Conservation (phyloP, 2,888 invertebrate species). For the Shargacucullia verbasci region DNA sequence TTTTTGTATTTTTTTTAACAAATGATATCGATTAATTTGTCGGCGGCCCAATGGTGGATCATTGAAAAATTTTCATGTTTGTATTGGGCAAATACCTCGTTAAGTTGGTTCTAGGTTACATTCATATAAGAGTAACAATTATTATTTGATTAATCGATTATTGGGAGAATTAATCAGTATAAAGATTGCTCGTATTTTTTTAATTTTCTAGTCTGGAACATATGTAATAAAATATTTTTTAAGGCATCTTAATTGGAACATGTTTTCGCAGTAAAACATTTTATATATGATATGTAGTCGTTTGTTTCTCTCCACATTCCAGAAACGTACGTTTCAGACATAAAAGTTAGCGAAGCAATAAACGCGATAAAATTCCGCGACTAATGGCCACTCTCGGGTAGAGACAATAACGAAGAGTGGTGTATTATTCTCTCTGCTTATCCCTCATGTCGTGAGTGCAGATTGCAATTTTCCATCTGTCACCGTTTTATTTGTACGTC, state of each 20-base stretch:
- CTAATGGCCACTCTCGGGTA: slow-evolving; percentile 44
- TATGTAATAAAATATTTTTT: slow-evolving; percentile 8
- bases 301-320: slow-evolving; percentile 46
- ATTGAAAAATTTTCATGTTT: slow-evolving; percentile 44
- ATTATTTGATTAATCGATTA: slow-evolving; percentile 40
- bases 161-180: slow-evolving; percentile 17
- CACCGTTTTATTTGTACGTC: slow-evolving; percentile 68
- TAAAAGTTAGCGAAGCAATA: slow-evolving; percentile 46
- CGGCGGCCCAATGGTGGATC: slow-evolving; percentile 28
- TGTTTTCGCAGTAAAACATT: slow-evolving; percentile 22
- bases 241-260: slow-evolving; percentile 24
- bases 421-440: slow-evolving; percentile 53
- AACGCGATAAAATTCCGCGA: slow-evolving; percentile 49
- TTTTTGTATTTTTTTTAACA: slow-evolving; percentile 46
- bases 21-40: slow-evolving; percentile 59
- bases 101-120: slow-evolving; percentile 22
- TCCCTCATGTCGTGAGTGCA: slow-evolving; percentile 52
- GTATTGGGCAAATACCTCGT: slow-evolving; percentile 36
- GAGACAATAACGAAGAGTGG: slow-evolving; percentile 46
- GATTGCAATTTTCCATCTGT: slow-evolving; percentile 67
- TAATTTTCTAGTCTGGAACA: slow-evolving; percentile 3
- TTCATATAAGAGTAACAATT: slow-evolving; percentile 30
- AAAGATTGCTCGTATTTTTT: slow-evolving; percentile 16
- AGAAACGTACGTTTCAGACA: slow-evolving; percentile 31
- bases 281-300: slow-evolving; percentile 21